Base-by-base conservation (phyloP, 2,113 vertebrate species). In the Corythaixoides concolor region DNA sequence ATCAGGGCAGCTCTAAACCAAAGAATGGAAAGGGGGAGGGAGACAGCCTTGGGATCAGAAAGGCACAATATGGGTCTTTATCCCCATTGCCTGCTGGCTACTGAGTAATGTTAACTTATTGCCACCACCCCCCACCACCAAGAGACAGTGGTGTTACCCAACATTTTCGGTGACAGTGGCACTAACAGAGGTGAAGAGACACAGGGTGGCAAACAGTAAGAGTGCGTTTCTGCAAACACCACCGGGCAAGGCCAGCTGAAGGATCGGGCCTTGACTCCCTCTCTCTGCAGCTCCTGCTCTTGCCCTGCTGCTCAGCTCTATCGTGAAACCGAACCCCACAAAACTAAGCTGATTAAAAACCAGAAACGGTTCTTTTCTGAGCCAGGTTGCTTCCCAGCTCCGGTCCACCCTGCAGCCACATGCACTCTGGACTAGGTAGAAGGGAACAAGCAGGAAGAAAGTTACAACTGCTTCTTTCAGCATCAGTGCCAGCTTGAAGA, bases 1-100 rank as follows among this genome's bases (percentile, higher is more conserved):
- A 92, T 81, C 81, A 47, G 90, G 26, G 74, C 75, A 91, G 91
- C 76, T 95, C 74, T 89, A 89, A 93, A 85, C 66, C 81, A 55
- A 92, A 92, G 94, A 94, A 89, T 89, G 77, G 63, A 85, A 74
- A 74, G 63, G 70, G 58, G 92, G 55, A 75, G 69, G 81, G 58
- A 35, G 69, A 85, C 33, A 88, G 93, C 91, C 88, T 91, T 95
- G 91, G 80, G 84, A 85, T 95, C 80, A 87, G 78, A 89, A 75
- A 92, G 68, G 74, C 85, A 95, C 75, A 87, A 81, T 90, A 64
- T 37, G 33, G 78, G 56, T 78, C 88, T 92, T 92, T 84, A 87
- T 90, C 84, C 88, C 56, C 26, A 49, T 18, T 45, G 62, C 92
- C 70, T 63, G 49, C 90, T 92, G 86, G 66, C 95, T 89, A 93